A percentile compares a stretch with the other conserved stretches of the same genome.
Conservation (phyloP, 2,797 vertebrate species). For the Acanthurus lineatus region DNA sequence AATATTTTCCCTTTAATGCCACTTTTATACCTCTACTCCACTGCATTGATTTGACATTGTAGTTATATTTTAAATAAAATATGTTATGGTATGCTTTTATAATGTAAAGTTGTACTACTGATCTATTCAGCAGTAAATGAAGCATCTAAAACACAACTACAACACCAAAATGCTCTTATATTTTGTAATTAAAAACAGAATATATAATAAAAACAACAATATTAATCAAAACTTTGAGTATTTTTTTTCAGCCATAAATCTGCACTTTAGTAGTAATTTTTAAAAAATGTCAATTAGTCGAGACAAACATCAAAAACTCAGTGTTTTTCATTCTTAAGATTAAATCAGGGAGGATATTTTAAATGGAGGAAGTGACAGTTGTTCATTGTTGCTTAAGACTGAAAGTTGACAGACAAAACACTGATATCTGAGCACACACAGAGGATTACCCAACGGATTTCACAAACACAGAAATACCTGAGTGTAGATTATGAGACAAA, state of each 20-base stretch:
- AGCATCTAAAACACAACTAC: background rate
- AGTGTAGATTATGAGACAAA: slow-evolving; percentile 3
- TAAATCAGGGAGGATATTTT: background rate
- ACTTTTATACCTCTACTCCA: background rate
- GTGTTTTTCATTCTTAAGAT: background rate
- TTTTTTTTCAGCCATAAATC: background rate
- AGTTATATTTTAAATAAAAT: too few species aligned
- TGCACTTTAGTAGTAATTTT: background rate
- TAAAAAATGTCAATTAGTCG: background rate
- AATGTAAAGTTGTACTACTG: background rate
- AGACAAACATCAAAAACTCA: background rate
- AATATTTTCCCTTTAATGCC: background rate
- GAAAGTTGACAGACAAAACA: slow-evolving; percentile 55
- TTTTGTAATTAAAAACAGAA: too few species aligned
- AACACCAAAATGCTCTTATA: too few species aligned
- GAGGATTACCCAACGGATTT: slow-evolving; percentile 33
- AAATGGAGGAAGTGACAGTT: slow-evolving; percentile 40
- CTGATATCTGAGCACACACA: slow-evolving; percentile 57
- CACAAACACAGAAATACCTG: slow-evolving; percentile 49
- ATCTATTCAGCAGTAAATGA: background rate
- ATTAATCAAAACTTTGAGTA: background rate
- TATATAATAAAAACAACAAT: too few species aligned
- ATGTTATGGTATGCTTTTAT: background rate
- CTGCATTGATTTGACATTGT: too few species aligned
- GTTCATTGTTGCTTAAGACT: slow-evolving; percentile 15